Base-by-base conservation (phyloP, 2,797 vertebrate species). In the Glyptemys insculpta region DNA sequence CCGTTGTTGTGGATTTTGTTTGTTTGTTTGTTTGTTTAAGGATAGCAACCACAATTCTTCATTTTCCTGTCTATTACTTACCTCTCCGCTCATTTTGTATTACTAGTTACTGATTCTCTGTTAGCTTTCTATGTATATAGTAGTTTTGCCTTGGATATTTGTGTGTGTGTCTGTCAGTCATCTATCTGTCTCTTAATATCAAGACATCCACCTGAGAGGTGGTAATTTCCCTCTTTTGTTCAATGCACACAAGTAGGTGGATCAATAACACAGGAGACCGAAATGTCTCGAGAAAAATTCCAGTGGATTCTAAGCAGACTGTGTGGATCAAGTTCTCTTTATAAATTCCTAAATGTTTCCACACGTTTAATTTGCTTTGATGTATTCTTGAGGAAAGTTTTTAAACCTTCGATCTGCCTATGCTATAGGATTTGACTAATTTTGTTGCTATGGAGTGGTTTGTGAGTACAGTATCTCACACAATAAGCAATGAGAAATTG, bases 11-110 rank as follows among this genome's bases (percentile, higher is more conserved):
- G 41, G 6, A 15, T 47, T 76, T 56, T 90, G 94, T 0, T 88
- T 94, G 47, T 87, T 81, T 37, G 89, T 94, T 91, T 57, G 83
- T 79, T 37, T 72, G 19, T 72, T 72, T 41, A 85, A 1, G 3
- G 84, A 37, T 87, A 27, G 54, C 76, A 91, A 12, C 80, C 92
- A n/a, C 14, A 68, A 84, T 59, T 72, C n/a, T 72, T 94, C 37
- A 65, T 93, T 34, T 95, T 79, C 57, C 34, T 80, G 65, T 81
- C 65, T 86, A 85, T 95, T 91, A 57, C 86, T 21, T 27, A 5
- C 54, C 53, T 7, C 79, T 7, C 76, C 12, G 2, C 37, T 84
- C 81, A 14, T 72, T 72, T 23, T 37, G 23, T 15, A 72, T 41
- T 83, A 85, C 31, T n/a, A 86, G 2, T 62, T 59, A 44, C 59